Conservation (phyloP, 2,797 vertebrate genomes). For the Urosaurus nigricauda region DNA sequence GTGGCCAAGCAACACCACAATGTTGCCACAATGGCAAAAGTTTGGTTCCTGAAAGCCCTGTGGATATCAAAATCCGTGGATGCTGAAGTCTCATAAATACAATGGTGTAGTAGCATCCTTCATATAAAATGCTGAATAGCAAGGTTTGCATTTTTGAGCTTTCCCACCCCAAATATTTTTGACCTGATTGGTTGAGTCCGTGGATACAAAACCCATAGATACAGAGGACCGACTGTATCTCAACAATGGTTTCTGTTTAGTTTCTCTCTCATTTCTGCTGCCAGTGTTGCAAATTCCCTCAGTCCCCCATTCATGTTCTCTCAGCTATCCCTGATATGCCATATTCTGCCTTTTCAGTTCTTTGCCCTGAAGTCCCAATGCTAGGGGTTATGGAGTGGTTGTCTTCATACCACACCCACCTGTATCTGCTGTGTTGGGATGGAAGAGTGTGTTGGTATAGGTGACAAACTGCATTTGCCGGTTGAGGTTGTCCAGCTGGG, state of each 20-base stretch:
- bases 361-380: background rate
- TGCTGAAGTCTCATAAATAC: too few species aligned
- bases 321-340: background rate
- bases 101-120: too few species aligned
- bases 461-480: slow-evolving; percentile 89
- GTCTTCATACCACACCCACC: slow-evolving; percentile 72
- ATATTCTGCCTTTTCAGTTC: too few species aligned
- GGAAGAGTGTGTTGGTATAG: slow-evolving; percentile 89
- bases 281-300: background rate
- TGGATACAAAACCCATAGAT: too few species aligned
- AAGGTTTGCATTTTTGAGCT: too few species aligned
- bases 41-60: too few species aligned
- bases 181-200: too few species aligned
- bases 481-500: slow-evolving; percentile 83
- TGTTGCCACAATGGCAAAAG: too few species aligned
- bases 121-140: too few species aligned
- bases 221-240: background rate
- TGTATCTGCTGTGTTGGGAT: slow-evolving; percentile 88
- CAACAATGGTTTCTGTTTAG: background rate
- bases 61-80: too few species aligned
- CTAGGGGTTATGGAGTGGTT: background rate
- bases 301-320: background rate
- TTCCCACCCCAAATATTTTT: too few species aligned
- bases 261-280: background rate
- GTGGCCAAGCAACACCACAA: too few species aligned